Conservation (phyloP, 1,140 invertebrate species). For the Oryzaephilus surinamensis region DNA sequence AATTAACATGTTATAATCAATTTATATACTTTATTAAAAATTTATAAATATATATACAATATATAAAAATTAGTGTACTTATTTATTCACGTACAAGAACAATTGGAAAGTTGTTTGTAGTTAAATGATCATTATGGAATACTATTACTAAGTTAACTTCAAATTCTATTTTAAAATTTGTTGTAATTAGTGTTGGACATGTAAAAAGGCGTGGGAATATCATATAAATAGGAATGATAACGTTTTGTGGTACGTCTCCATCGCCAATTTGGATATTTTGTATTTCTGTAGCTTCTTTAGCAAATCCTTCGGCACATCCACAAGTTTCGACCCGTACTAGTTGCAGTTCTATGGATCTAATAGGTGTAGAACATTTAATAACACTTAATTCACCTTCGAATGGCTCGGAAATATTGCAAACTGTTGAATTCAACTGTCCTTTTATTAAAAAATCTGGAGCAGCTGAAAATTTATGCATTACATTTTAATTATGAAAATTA, state of each 20-base stretch:
- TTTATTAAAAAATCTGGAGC: slow-evolving; percentile 76
- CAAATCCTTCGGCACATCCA: slow-evolving; percentile 89
- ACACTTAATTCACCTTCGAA: slow-evolving; percentile 72
- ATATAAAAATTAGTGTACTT: slow-evolving; percentile 1
- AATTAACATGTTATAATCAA: slow-evolving; percentile 20
- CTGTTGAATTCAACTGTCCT: slow-evolving; percentile 70
- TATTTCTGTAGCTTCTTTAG: slow-evolving; percentile 92
- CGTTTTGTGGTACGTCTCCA: slow-evolving; percentile 72
- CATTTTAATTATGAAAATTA: neutral
- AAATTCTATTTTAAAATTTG: slow-evolving; percentile 96
- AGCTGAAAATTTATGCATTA: slow-evolving; percentile 27
- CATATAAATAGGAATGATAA: slow-evolving; percentile 89
- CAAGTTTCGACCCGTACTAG: slow-evolving; percentile 91
- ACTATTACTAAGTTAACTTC: slow-evolving; percentile 90
- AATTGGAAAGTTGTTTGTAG: slow-evolving; percentile 95
- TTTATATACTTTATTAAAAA: slow-evolving; percentile 6
- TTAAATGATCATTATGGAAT: slow-evolving; percentile 85
- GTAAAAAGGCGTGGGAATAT: slow-evolving; percentile 91
- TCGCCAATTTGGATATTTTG: slow-evolving; percentile 96
- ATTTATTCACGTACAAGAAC: slow-evolving; percentile 49
- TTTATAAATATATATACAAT: slow-evolving; percentile 8
- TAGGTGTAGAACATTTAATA: slow-evolving; percentile 64
- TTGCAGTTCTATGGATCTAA: slow-evolving; percentile 92
- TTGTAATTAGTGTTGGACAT: slow-evolving; percentile 81
- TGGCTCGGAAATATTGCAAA: slow-evolving; percentile 74